These are phyloP conservation scores for Drosophila ezoana DNA, from an alignment of 2,888 invertebrate genomes.

Conservation along the genomic window DNA sequence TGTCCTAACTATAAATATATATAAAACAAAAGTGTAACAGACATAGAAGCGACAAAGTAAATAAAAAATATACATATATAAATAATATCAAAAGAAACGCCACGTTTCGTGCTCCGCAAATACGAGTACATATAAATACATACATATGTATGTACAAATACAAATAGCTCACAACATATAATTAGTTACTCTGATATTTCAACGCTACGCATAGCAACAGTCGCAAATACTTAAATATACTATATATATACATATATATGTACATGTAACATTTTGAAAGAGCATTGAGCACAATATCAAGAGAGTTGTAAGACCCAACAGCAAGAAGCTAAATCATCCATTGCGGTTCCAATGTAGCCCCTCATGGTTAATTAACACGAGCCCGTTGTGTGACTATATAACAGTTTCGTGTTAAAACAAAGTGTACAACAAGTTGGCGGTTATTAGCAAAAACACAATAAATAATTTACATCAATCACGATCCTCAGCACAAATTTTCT, in stretches of 20 bases:
- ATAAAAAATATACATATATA: slow-evolving; percentile 12
- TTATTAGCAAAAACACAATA: slow-evolving; percentile 41
- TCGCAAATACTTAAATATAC: slow-evolving; percentile 10
- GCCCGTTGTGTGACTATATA: slow-evolving; percentile 77
- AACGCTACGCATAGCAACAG: slow-evolving; percentile 61
- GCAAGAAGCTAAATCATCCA: slow-evolving; percentile 29
- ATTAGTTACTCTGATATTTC: slow-evolving; percentile 65
- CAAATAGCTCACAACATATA: slow-evolving; percentile 45
- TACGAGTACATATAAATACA: slow-evolving; percentile 13
- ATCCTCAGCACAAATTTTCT: slow-evolving; percentile 26
- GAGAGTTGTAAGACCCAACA: slow-evolving; percentile 29
- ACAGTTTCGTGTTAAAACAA: slow-evolving; percentile 79
- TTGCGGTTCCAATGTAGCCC: slow-evolving; percentile 83
- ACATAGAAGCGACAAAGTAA: slow-evolving; percentile 27
- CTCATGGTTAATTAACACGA: slow-evolving; percentile 80
- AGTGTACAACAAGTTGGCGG: slow-evolving; percentile 35
- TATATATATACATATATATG: neutral
- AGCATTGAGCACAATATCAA: neutral
- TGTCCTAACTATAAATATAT: slow-evolving; percentile 59
- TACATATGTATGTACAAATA: slow-evolving; percentile 6
- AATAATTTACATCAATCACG: slow-evolving; percentile 28
- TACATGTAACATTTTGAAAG: neutral
- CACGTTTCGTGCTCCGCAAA: slow-evolving; percentile 69
- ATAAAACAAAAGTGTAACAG: slow-evolving; percentile 18
- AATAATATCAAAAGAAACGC: slow-evolving; percentile 51